phyloP scores from a whole-genome alignment of 2,113 vertebrate genomes.

The Salvelinus sp. region DNA sequence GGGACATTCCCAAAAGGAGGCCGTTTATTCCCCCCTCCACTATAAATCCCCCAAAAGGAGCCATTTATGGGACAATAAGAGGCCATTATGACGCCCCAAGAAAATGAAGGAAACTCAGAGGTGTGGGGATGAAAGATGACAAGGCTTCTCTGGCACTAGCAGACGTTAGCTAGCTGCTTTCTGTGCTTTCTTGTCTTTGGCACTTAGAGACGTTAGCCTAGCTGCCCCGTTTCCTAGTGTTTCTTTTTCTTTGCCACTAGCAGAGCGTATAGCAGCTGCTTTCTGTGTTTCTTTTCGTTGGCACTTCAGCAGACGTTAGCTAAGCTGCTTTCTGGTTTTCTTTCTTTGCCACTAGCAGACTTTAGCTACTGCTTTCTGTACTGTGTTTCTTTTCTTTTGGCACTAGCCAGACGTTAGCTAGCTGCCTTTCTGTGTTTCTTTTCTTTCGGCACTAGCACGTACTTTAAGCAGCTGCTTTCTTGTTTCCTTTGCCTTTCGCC shows the following conservation, averaged over 20 bases:
- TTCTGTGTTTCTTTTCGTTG: constrained; percentile 43
- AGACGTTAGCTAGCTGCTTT: constrained; percentile 40
- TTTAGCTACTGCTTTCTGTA: no score
- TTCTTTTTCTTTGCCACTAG: background rate
- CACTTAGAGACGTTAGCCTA: background rate
- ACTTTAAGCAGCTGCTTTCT: no score
- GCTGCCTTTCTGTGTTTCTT: no score
- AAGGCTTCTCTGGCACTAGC: constrained; percentile 49
- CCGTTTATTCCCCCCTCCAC: constrained; percentile 41
- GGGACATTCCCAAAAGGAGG: constrained; percentile 68
- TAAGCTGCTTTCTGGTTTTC: constrained; percentile 28
- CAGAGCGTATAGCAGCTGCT: constrained; percentile 9
- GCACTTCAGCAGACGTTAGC: no score
- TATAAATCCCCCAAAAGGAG: constrained; percentile 71
- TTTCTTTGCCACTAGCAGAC: no score
- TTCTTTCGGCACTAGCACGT: no score
- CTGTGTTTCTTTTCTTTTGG: no score
- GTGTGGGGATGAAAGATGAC: constrained; percentile 71
- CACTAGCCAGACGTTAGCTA: no score
- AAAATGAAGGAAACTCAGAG: constrained; percentile 69
- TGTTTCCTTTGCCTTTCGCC: no score
- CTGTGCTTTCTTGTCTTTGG: constrained; percentile 28
- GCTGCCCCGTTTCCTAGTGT: no score
- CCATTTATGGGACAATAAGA: constrained; percentile 72
- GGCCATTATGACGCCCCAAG: constrained; percentile 63